Evolutionary conservation across 2,113 vertebrate genomes (phyloP).

Genomic region (Rhombomys opimus): DNA sequence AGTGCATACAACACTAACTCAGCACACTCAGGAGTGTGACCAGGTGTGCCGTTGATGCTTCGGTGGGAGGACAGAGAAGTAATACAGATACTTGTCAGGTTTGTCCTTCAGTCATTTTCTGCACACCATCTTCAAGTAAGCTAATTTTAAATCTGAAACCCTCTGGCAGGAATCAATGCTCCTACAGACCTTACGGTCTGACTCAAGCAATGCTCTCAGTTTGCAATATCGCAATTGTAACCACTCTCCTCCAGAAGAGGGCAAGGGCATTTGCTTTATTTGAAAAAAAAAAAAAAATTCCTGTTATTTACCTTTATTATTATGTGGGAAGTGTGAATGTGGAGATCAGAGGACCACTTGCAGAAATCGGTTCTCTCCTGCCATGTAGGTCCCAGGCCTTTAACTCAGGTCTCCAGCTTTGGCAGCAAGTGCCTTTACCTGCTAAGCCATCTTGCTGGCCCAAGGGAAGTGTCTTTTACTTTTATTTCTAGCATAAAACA

Average conservation of each 20-base stretch:
- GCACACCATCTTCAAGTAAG: too few relatives aligned
- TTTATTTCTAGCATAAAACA: background rate
- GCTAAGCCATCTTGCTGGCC: background rate
- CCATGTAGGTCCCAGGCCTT: background rate
- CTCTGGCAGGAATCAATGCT: background rate
- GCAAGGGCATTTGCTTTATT: background rate
- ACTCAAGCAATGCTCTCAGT: background rate
- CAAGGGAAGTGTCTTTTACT: background rate
- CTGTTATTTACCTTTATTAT: background rate
- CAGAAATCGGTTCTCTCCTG: background rate
- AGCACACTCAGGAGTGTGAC: constrained; percentile 86
- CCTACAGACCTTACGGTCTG: background rate
- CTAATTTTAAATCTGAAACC: background rate
- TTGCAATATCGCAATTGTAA: background rate
- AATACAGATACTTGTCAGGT: constrained; percentile 85
- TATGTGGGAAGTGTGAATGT: background rate
- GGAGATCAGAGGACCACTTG: background rate
- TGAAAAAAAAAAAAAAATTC: background rate
- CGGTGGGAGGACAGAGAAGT: constrained; percentile 87
- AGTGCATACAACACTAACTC: constrained; percentile 91
- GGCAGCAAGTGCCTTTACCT: background rate
- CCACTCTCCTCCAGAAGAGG: constrained; percentile 40
- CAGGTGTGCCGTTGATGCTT: constrained; percentile 71
- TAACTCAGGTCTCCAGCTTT: background rate
- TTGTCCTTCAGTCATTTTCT: constrained; percentile 85